Evolutionary conservation across 1,140 invertebrate genomes (phyloP), one percentile per base, ranked within the genome.

Genomic region (Zaprionus africanus): DNA sequence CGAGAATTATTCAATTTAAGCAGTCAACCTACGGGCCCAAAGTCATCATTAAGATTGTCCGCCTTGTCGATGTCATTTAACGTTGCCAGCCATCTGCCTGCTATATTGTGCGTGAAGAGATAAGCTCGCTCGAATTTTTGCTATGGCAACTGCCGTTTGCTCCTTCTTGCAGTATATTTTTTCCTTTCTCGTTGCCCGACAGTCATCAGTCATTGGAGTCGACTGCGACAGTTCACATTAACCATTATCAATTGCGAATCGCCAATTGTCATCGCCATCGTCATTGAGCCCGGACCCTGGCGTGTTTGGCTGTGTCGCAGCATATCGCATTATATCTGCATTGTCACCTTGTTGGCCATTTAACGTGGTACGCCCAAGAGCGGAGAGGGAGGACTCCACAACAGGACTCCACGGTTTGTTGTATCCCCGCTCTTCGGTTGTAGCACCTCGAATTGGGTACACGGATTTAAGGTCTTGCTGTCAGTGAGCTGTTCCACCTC

Each of bases 291-390:
- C 24, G 15, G 70, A 38, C 82, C 77, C 80, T 72, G 31, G 31
- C 31, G 3, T 34, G 31, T 87, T 76, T 86, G 66, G 65, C 68
- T 74, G 63, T 34, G 53, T 51, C 46, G 34, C 75, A 70, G 77
- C 73, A 83, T 87, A 82, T 79, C 65, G 83, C 80, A 87, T 86
- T 86, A 87, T 87, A 86, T 87, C 80, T 88, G 83, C 83, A 86
- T 87, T 87, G 83, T 88, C 83, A 87, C 84, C 83, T 88, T 87
- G 83, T 81, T 83, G 84, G 84, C 80, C 84, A 87, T 87, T 87
- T 88, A 82, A 83, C 83, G 64, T 68, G 60, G 71, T 66, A 71
- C 66, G 68, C 69, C 78, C 74, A 53, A 22, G 34, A n/a, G 36
- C 58, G 26, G 9, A 22, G 43, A 1, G 26, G 4, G 36, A 4